Percentiles rank a stretch among this genome's conserved stretches.
Conservation (phyloP, 37 sponge, comb jelly and placozoan genomes). For the Cliona cf. orientalis region DNA sequence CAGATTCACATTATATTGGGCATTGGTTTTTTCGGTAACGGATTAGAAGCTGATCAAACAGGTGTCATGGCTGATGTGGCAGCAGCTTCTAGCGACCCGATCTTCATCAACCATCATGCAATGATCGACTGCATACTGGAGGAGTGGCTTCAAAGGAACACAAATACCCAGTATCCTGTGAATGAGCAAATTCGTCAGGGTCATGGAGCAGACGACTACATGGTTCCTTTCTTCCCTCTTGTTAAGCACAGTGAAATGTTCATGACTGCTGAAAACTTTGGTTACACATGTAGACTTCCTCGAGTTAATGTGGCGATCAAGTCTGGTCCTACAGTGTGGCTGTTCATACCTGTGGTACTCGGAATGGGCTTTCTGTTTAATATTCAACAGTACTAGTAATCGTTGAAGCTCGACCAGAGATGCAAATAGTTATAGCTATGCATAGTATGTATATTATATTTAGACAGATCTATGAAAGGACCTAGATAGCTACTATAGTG, state of each 20-base stretch:
- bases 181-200: constrained; percentile 11
- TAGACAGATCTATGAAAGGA: no score
- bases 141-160: constrained; percentile 40
- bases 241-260: constrained; percentile 60
- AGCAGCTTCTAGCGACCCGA: constrained; percentile 72
- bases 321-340: no score
- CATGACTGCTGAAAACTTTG: constrained; percentile 29
- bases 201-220: constrained; percentile 41
- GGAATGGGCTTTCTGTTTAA: no score
- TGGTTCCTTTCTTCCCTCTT: constrained; percentile 72
- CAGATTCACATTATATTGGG: constrained; percentile 48
- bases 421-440: no score
- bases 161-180: constrained; percentile 7
- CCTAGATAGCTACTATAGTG: no score
- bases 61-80: constrained; percentile 54
- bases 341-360: no score
- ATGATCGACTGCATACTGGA: constrained; percentile 73
- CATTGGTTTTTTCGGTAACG: constrained; percentile 12
- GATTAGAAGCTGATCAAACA: background rate
- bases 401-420: no score
- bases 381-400: no score
- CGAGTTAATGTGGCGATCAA: no score
- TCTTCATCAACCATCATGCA: constrained; percentile 71
- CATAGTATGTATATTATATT: no score
- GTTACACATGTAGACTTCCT: constrained; percentile 40